Evolutionary conservation across 2,888 invertebrate species (phyloP), one percentile per base, ranked within the genome.

Genomic region (Idaea straminata): DNA sequence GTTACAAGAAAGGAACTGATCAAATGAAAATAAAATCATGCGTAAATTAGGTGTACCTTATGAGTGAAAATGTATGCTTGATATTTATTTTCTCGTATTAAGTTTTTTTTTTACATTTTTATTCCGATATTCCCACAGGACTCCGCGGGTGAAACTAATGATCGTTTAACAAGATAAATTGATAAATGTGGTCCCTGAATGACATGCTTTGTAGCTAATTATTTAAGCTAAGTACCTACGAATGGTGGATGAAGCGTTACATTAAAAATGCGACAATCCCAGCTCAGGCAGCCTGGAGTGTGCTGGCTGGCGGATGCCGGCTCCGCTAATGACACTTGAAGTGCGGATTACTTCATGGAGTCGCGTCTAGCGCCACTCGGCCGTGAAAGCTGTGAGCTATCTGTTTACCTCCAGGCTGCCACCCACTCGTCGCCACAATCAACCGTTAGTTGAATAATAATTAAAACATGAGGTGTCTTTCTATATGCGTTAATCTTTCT

Each of bases 301-400:
- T 70, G 72, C 67, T 72, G 73, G 66, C 72, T 69, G 69, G 69
- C 71, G 67, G 78, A 63, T 71, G 66, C 73, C 69, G 72, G 80
- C 71, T 70, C 76, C 80, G 79, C 84, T 89, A 89, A 89, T 88
- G 83, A 88, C 84, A 74, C 83, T 82, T 82, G 67, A 78, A 83
- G 84, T 83, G 83, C 81, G 88, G 89, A 89, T 89, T 89, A 89
- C 83, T 84, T 83, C 84, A 82, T 87, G 85, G 82, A 87, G 86
- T 86, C 81, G 82, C 83, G 84, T 84, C 87, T 85, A 87, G 81
- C 82, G 82, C 81, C 86, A 84, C 83, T 84, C 80, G 80, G 74
- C 78, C 83, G 85, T 84, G 80, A 86, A 87, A 86, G 87, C 87
- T 82, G 74, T 76, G 82, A 82, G 79, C 83, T 84, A 88, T 87